Conservation (phyloP, 1,140 invertebrate genomes). For the Rhagoletis pomonella region DNA sequence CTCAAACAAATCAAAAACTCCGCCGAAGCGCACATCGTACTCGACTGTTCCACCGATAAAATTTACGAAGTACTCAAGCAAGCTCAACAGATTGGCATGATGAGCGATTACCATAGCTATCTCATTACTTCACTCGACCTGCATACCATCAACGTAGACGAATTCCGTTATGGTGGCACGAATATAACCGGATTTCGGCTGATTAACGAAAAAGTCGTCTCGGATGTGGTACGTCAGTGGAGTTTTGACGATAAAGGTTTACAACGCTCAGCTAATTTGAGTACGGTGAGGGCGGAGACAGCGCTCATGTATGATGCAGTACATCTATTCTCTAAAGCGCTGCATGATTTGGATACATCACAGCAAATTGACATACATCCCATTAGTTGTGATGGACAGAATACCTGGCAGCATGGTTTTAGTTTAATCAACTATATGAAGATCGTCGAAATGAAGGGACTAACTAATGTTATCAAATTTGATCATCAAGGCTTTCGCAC, state of each 20-base stretch:
- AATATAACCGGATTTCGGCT: constrained; percentile 94
- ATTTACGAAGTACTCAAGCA: constrained; percentile 91
- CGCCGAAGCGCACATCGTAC: constrained; percentile 91
- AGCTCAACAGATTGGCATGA: constrained; percentile 96
- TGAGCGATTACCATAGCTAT: constrained; percentile 95
- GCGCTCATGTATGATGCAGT: constrained; percentile 97
- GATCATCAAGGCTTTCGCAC: constrained; percentile 94
- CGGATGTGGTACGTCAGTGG: constrained; percentile 87
- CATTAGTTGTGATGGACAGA: constrained; percentile 90
- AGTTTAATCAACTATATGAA: constrained; percentile 98
- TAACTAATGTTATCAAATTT: constrained; percentile 95
- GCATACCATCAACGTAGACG: constrained; percentile 91
- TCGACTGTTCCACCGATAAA: constrained; percentile 91
- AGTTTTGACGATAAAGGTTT: constrained; percentile 71
- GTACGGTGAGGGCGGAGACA: constrained; percentile 87
- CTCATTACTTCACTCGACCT: constrained; percentile 92
- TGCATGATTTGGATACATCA: constrained; percentile 92
- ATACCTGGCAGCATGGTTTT: constrained; percentile 95
- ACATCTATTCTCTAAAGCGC: constrained; percentile 92
- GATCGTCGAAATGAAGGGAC: constrained; percentile 92
- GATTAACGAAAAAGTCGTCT: constrained; percentile 76
- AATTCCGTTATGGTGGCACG: constrained; percentile 94
- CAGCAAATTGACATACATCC: constrained; percentile 92
- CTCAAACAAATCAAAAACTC: constrained; percentile 94
- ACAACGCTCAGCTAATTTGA: constrained; percentile 68